These are phyloP conservation scores for Tetraodon nigroviridis DNA, from an alignment of 2,113 vertebrate species.

Conservation along the genomic window DNA sequence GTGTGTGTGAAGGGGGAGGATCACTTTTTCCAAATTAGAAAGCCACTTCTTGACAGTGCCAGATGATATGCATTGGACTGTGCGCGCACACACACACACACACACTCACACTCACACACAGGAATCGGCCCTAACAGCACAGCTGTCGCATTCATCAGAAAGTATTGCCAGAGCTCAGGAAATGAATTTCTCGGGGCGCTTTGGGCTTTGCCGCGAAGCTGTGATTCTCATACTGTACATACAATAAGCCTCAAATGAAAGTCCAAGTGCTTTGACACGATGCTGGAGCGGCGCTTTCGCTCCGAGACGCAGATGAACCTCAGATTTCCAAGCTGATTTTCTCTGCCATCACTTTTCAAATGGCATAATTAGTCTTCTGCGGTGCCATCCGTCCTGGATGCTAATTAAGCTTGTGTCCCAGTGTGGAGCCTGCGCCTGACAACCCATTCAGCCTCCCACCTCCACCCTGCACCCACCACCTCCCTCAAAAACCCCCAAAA, in stretches of 20 bases:
- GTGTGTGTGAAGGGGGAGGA: constrained; percentile 31
- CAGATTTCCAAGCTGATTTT: constrained; percentile 36
- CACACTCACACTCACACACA: constrained; percentile 17
- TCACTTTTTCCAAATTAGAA: constrained; percentile 61
- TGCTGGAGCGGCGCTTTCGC: constrained; percentile 41
- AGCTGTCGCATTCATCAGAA: constrained; percentile 66
- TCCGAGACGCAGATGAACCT: constrained; percentile 34
- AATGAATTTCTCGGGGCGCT: constrained; percentile 59
- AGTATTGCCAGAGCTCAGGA: constrained; percentile 54
- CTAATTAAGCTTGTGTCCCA: constrained; percentile 56
- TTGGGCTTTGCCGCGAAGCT: constrained; percentile 42
- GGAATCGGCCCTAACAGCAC: constrained; percentile 39
- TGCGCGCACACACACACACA: constrained; percentile 16
- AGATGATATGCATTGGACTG: constrained; percentile 42
- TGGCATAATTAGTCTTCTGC: constrained; percentile 57
- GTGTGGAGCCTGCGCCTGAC: constrained; percentile 40
- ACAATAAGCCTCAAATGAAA: constrained; percentile 52
- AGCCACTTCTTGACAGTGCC: constrained; percentile 47
- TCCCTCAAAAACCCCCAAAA: neutral
- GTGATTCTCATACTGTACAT: constrained; percentile 28
- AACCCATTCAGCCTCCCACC: constrained; percentile 29
- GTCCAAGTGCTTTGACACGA: constrained; percentile 57
- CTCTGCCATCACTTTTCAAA: constrained; percentile 43
- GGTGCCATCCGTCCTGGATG: constrained; percentile 44
- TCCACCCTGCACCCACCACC: constrained; percentile 28